Conservation (phyloP, 2,888 invertebrate genomes). For the Leucophora obtusa region DNA sequence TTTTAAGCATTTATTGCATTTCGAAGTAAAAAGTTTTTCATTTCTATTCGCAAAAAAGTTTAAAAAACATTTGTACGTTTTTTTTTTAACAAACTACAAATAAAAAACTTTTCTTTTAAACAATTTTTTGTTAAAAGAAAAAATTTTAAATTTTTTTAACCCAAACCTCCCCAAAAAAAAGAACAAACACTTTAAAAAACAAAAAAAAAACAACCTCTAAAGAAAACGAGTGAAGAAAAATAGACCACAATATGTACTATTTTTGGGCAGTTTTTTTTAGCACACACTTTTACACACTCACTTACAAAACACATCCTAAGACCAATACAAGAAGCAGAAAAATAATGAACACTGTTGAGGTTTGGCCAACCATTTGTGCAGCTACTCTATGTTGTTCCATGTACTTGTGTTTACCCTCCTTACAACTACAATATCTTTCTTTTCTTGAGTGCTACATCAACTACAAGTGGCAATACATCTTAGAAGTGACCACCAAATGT, state of each 20-base stretch:
- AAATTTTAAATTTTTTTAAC: slow-evolving; percentile 13
- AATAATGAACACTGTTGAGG: slow-evolving; percentile 55
- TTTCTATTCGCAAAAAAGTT: slow-evolving; percentile 35
- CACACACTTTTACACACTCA: not conserved
- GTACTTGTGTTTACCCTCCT: slow-evolving; percentile 44
- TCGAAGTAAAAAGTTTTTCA: slow-evolving; percentile 61
- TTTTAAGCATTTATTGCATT: slow-evolving; percentile 65
- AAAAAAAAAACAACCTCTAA: not conserved
- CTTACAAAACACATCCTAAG: not conserved
- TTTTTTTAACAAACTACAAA: slow-evolving; percentile 58
- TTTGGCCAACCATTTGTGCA: slow-evolving; percentile 55
- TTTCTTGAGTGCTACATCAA: slow-evolving; percentile 51
- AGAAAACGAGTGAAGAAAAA: slow-evolving; percentile 1
- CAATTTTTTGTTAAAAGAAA: slow-evolving; percentile 28
- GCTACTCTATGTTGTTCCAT: slow-evolving; percentile 3
- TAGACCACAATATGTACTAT: slow-evolving; percentile 5
- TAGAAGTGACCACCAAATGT: slow-evolving; percentile 62
- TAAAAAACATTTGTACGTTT: slow-evolving; percentile 58
- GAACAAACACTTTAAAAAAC: not conserved
- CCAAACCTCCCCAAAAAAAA: slow-evolving; percentile 30
- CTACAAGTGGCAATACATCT: slow-evolving; percentile 62
- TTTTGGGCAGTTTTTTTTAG: not conserved
- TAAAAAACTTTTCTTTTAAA: slow-evolving; percentile 64
- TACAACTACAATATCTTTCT: slow-evolving; percentile 15
- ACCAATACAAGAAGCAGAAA: slow-evolving; percentile 9